Evolutionary conservation across 1,140 invertebrate genomes (phyloP), one percentile per base, ranked within the genome.

Genomic region (Meloidogyne floridensis): DNA sequence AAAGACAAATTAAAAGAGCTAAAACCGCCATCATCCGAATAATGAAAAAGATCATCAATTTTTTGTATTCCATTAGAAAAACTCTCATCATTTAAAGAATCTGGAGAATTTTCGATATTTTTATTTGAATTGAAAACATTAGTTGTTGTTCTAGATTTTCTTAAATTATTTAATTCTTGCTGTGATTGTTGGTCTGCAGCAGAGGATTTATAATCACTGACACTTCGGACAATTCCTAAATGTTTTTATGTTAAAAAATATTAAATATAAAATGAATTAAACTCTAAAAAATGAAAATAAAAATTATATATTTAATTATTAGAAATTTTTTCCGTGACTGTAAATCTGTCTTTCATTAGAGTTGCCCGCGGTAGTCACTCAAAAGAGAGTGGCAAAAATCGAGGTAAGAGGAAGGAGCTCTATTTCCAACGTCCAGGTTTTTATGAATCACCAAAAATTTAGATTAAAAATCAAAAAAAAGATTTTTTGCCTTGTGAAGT

Each of bases 131-230:
- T 3, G 59, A 65, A 65, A 18, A 5, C 59, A 65, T 65, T n/a
- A 2, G 65, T 51, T 11, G 65, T 43, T 80, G 86, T 88, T 11
- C 81, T 77, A 11, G 82, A 85, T 73, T 89, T 88, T 72, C 78
- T 75, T 47, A 88, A 65, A 43, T 81, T 80, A 32, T n/a, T 54
- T 10, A 75, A 59, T 75, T 75, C 83, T 84, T 74, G 77, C 20
- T 65, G 56, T 69, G 81, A 73, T 18, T 86, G 73, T 10, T 83
- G 79, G 11, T 74, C 85, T 42, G 83, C 18, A 56, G 77, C 85
- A 56, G 79, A 81, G 6, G 88, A 80, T 65, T 90, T 89, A 76
- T 89, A 89, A 47, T 89, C 87, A 72, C 87, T 88, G 3, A 87
- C 87, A 82, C 87, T 88, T 65, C 87, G 82, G n/a, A 87, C 87